A percentile compares a stretch with the other conserved stretches of the same genome.
Conservation (phyloP, 2,113 vertebrate genomes). For the Nymphicus hollandicus region DNA sequence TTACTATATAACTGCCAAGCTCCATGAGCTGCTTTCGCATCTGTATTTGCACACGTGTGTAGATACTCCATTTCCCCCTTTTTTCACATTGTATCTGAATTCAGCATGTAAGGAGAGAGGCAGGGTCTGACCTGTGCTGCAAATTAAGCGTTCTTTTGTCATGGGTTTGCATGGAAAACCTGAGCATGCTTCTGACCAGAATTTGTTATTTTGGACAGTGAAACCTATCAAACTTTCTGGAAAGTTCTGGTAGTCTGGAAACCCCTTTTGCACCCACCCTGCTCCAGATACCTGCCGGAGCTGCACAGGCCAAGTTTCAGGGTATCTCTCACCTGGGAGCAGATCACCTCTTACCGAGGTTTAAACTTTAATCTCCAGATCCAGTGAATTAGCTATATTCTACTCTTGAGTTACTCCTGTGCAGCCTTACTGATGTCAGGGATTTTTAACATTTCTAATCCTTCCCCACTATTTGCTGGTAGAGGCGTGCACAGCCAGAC, state of each 20-base stretch:
- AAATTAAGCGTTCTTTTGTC: fast-evolving
- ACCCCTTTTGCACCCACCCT: not conserved
- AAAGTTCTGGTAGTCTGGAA: not conserved
- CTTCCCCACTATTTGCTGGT: not conserved
- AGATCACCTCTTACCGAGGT: not conserved
- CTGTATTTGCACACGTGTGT: not conserved
- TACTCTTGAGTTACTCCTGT: not conserved
- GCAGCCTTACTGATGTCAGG: not conserved
- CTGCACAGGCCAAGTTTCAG: fast-evolving
- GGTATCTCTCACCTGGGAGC: not conserved
- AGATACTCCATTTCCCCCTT: not conserved
- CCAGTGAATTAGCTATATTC: not conserved
- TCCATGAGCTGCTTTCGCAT: not conserved
- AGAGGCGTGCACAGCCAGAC: not conserved
- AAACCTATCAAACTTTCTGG: not conserved
- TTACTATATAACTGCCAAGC: not conserved
- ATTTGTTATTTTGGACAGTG: not conserved
- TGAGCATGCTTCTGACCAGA: not conserved
- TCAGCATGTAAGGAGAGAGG: not conserved
- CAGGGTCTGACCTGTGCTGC: not conserved
- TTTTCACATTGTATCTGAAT: not conserved
- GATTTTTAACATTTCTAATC: too few species aligned
- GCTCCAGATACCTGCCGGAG: not conserved
- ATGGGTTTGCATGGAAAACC: not conserved
- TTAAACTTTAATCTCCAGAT: not conserved